These are phyloP conservation scores for Bambusicola thoracicus DNA, from an alignment of 2,113 vertebrate genomes.

Conservation along the genomic window DNA sequence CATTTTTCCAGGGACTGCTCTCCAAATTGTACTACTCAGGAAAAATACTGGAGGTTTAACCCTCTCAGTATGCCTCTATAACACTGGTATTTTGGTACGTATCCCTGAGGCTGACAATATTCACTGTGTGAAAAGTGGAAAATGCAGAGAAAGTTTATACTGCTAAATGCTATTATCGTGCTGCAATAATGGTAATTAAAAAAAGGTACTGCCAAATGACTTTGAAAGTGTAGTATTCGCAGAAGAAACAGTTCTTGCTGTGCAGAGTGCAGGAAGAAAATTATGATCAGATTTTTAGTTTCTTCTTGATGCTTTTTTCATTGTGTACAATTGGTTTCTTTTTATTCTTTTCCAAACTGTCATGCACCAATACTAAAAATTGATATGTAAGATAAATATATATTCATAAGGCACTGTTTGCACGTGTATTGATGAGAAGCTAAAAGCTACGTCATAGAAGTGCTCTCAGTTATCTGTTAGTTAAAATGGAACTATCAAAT, in stretches of 20 bases:
- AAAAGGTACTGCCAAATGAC: neutral
- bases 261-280: neutral
- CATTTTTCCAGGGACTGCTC: neutral
- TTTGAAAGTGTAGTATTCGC: neutral
- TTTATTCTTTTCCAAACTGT: neutral
- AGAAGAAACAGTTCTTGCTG: neutral
- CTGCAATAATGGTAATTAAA: conserved; percentile 39
- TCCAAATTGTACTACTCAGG: neutral
- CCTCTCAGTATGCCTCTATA: neutral
- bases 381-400: neutral
- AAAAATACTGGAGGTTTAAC: neutral
- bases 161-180: neutral
- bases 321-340: neutral
- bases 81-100: neutral
- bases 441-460: neutral
- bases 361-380: neutral
- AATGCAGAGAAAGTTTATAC: neutral
- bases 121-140: neutral
- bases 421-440: neutral
- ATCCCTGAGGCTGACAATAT: neutral
- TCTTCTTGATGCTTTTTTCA: neutral
- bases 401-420: neutral
- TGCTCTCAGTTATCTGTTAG: neutral
- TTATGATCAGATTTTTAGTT: neutral
- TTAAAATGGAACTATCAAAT: neutral